phyloP scores from a whole-genome alignment of 2,113 vertebrate species.

The Chamaetylas fuelleborni region DNA sequence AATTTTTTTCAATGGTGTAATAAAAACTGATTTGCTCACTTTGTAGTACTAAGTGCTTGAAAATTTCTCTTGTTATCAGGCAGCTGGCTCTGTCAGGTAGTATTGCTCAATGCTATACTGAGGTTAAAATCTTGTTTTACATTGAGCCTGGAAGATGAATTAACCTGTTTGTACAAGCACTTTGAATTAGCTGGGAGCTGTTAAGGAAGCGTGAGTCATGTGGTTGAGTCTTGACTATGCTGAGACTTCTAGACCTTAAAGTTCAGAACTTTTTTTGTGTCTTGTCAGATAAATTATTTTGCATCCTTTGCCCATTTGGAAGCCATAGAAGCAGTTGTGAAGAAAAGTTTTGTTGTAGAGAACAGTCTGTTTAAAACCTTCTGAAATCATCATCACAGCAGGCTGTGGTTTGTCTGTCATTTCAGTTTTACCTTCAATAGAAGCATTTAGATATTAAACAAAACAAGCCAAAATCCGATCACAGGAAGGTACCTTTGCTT shows the following conservation, averaged over 20 bases:
- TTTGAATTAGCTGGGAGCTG: background rate
- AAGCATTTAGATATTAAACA: background rate
- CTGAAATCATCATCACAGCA: background rate
- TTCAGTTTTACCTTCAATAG: background rate
- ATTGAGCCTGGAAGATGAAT: background rate
- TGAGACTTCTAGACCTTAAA: background rate
- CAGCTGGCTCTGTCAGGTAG: background rate
- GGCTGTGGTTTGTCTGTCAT: background rate
- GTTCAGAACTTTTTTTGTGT: background rate
- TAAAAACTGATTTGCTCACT: conserved; percentile 13
- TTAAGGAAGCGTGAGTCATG: background rate
- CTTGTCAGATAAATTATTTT: background rate
- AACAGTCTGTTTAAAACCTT: background rate
- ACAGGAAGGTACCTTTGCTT: background rate
- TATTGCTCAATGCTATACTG: background rate
- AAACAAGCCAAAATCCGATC: background rate
- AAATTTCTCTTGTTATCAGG: background rate
- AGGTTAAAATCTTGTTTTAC: background rate
- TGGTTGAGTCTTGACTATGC: background rate
- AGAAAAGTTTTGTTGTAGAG: background rate
- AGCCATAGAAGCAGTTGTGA: background rate
- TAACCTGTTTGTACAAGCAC: background rate
- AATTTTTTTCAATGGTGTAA: background rate
- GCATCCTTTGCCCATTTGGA: background rate
- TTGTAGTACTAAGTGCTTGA: background rate